Evolutionary conservation across 2,797 vertebrate genomes (phyloP), one percentile per base, ranked within the genome.

Genomic region (Pseudotriccus pelzelni): DNA sequence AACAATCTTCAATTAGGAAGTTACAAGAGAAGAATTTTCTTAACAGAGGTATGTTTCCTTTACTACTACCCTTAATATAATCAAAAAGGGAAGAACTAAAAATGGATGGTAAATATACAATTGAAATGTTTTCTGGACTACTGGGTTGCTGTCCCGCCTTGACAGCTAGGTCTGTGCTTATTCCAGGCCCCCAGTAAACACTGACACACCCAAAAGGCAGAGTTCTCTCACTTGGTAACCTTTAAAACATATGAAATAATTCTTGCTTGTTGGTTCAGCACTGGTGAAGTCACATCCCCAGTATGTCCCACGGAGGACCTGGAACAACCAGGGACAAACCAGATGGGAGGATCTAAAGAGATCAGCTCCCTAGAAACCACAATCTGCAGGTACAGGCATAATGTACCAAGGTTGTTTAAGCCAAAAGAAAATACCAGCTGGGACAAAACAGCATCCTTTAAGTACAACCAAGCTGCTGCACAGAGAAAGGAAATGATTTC

Each of bases 171-270:
- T 78, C 46, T 1, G 0, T 74, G 44, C 32, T 37, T n/a, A 20
- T 27, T n/a, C 37, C 2, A 2, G 55, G 34, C 13, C 41, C 10
- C 25, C 41, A 49, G 34, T 68, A 70, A 73, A 84, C 32, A 43
- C 19, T 43, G 69, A 84, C 89, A 77, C 75, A 70, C 46, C 68
- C 82, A n/a, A 43, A 87, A 68, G n/a, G 14, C 76, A 74, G 50
- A 69, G n/a, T 55, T 81, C 27, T 62, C 58, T 89, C 69, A 56
- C 43, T 34, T 25, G 18, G 30, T 81, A 81, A 86, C 44, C 34
- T 76, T 69, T 50, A 91, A 84, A 91, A 62, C 58, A 76, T 8
- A 64, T 62, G 66, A 93, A 69, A 58, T 62, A 92, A 85, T 89
- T 83, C 56, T 81, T 88, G 30, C 34, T 52, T 85, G 49, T 75